Conservation (phyloP, 2,888 invertebrate species). For the Dicyrtoma fusca region DNA sequence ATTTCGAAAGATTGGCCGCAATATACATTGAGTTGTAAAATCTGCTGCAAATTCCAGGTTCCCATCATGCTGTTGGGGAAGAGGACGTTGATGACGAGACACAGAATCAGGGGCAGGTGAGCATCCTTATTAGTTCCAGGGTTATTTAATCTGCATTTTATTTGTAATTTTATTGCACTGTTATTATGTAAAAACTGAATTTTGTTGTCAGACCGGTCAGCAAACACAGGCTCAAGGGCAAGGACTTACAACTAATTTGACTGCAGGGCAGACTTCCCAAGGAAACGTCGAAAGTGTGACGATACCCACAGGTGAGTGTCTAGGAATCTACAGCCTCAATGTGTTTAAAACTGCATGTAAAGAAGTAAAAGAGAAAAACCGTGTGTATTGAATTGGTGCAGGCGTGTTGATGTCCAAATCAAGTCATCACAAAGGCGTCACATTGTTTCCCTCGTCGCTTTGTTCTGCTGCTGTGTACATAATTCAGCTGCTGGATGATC, state of each 20-base stretch:
- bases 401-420: slow-evolving; percentile 52
- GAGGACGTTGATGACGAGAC: slow-evolving; percentile 55
- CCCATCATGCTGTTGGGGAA: slow-evolving; percentile 55
- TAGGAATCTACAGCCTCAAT: not conserved
- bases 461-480: slow-evolving; percentile 96
- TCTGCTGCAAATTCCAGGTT: slow-evolving; percentile 42
- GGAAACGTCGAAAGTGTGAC: slow-evolving; percentile 51
- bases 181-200: too few species aligned
- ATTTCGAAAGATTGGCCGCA: too few species aligned
- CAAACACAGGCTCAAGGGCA: slow-evolving; percentile 13
- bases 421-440: slow-evolving; percentile 59
- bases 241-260: slow-evolving; percentile 37
- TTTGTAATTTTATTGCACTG: too few species aligned
- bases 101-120: slow-evolving; percentile 42
- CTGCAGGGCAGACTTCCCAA: slow-evolving; percentile 35
- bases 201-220: slow-evolving; percentile 42
- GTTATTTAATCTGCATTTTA: not conserved
- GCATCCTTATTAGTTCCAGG: not conserved
- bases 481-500: slow-evolving; percentile 91
- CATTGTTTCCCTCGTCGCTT: slow-evolving; percentile 93
- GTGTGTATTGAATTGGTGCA: not conserved
- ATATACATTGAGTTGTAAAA: too few species aligned
- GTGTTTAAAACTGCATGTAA: slow-evolving; percentile 11
- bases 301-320: slow-evolving; percentile 45
- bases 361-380: too few species aligned